Evolutionary conservation across 2,113 vertebrate genomes (phyloP).

Genomic region (Ciconia maguari): DNA sequence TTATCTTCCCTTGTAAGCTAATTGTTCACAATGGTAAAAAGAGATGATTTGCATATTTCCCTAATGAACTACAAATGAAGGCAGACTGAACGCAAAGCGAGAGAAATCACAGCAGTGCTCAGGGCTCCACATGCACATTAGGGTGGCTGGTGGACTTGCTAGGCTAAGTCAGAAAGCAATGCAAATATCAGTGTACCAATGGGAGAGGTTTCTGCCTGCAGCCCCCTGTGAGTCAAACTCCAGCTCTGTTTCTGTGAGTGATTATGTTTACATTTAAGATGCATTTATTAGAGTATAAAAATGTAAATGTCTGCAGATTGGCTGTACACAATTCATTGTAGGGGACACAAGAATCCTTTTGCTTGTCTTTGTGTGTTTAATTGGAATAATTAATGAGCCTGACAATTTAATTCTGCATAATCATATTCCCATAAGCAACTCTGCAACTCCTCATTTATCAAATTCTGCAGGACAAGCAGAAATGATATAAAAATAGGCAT

Average conservation of each 20-base stretch:
- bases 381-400: conserved; percentile 31
- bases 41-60: not conserved
- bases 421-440: not conserved
- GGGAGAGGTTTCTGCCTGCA: not conserved
- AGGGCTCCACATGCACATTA: not conserved
- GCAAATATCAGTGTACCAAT: not conserved
- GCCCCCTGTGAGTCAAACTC: not conserved
- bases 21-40: not conserved
- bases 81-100: not conserved
- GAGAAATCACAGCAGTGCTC: not conserved
- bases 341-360: not conserved
- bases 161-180: not conserved
- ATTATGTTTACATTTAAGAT: not conserved
- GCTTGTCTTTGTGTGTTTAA: not conserved
- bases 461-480: not conserved
- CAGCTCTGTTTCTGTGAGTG: not conserved
- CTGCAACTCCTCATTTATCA: not conserved
- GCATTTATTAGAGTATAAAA: not conserved
- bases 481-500: not conserved
- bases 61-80: not conserved
- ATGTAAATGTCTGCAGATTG: not conserved
- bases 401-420: conserved; percentile 34
- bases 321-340: not conserved
- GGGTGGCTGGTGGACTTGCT: not conserved
- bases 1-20: not conserved